Percentiles rank a stretch among this genome's conserved stretches.
These are phyloP conservation scores for Laticauda colubrina DNA, from an alignment of 2,113 vertebrate species.

Conservation along the genomic window DNA sequence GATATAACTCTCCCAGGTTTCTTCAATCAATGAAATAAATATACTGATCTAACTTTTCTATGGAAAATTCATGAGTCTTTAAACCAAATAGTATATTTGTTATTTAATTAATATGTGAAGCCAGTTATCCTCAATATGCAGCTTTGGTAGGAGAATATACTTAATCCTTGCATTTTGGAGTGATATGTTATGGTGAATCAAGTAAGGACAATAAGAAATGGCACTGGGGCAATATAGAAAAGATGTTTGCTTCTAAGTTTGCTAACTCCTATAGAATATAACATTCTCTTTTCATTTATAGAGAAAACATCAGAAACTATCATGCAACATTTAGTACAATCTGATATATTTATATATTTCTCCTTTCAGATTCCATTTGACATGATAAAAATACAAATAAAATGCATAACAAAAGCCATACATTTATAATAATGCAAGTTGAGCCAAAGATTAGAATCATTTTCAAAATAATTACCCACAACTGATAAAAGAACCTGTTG, in stretches of 20 bases:
- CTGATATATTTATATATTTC: constrained; percentile 38
- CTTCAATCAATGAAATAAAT: constrained; percentile 53
- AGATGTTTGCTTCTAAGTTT: constrained; percentile 41
- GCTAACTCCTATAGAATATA: constrained; percentile 26
- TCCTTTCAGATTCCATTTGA: constrained; percentile 51
- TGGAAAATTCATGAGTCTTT: constrained; percentile 42
- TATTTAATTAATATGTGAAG: constrained; percentile 42
- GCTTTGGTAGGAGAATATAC: constrained; percentile 16
- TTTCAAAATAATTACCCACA: constrained; percentile 46
- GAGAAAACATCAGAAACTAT: constrained; percentile 55
- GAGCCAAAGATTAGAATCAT: constrained; percentile 40
- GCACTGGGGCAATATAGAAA: background rate
- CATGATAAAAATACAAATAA: constrained; percentile 70
- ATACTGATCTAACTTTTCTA: constrained; percentile 36
- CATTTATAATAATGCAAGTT: constrained; percentile 55
- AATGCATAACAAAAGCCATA: constrained; percentile 69
- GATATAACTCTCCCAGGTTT: constrained; percentile 29
- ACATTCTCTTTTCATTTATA: constrained; percentile 36
- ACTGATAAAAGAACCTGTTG: constrained; percentile 49
- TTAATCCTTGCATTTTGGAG: constrained; percentile 14
- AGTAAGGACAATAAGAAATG: constrained; percentile 32
- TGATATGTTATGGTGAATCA: constrained; percentile 24
- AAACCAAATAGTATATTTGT: constrained; percentile 41
- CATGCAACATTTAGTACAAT: constrained; percentile 42
- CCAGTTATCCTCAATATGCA: constrained; percentile 31